Conservation (phyloP, 2,888 invertebrate genomes). For the Ernsta delagoae region DNA sequence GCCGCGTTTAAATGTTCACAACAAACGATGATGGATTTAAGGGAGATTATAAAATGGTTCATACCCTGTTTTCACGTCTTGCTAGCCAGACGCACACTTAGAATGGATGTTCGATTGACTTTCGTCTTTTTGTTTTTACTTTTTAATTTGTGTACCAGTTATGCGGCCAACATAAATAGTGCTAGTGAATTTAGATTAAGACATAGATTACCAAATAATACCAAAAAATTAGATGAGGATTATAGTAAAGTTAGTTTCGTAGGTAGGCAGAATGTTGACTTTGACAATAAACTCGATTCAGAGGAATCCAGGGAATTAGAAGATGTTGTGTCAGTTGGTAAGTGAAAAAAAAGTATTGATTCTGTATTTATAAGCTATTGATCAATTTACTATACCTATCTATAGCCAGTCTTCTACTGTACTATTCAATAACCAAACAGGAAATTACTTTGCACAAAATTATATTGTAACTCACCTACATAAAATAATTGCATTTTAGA, state of each 20-base stretch:
- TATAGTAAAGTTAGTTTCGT: constrained; percentile 45
- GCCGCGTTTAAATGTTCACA: constrained; percentile 38
- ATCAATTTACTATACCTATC: no score
- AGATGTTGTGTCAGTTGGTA: constrained; percentile 47
- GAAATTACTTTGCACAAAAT: neutral
- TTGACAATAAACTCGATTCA: neutral
- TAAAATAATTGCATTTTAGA: constrained; percentile 4
- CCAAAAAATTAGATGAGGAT: constrained; percentile 53
- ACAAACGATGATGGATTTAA: constrained; percentile 70
- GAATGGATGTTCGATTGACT: constrained; percentile 54
- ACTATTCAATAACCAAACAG: neutral
- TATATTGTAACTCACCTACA: constrained; percentile 1
- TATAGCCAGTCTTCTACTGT: no score
- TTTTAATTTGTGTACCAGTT: constrained; percentile 60
- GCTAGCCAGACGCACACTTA: constrained; percentile 50
- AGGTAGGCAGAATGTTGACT: constrained; percentile 51
- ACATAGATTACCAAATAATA: constrained; percentile 45
- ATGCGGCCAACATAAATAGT: constrained; percentile 53
- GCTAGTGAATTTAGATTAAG: constrained; percentile 48
- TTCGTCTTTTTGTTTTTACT: constrained; percentile 66
- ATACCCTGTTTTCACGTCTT: constrained; percentile 76
- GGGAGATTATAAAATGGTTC: constrained; percentile 80
- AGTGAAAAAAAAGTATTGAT: constrained; percentile 37
- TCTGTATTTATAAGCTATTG: no score
- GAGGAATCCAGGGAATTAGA: constrained; percentile 14